Conservation (phyloP, 1,140 invertebrate species). For the Anagrus nilaparvatae region DNA sequence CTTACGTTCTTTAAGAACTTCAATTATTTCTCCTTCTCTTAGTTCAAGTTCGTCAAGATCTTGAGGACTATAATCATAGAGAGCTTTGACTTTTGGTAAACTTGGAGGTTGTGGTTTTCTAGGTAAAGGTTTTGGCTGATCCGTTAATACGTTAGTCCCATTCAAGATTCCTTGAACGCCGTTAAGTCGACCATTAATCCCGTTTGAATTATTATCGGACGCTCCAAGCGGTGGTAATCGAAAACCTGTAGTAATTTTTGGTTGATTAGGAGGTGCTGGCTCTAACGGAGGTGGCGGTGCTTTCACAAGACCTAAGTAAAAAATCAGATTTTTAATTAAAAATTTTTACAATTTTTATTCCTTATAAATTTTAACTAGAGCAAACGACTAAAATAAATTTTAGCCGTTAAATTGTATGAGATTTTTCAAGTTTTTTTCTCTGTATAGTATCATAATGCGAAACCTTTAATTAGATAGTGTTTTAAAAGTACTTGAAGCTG, state of each 20-base stretch:
- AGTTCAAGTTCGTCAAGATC: conserved; percentile 60
- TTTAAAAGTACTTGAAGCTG: too few relatives aligned
- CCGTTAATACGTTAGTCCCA: conserved; percentile 11
- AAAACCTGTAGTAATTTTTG: conserved; percentile 30
- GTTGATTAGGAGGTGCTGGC: conserved; percentile 44
- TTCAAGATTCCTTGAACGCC: conserved; percentile 4
- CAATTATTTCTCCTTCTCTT: conserved; percentile 52
- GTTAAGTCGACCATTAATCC: conserved; percentile 4
- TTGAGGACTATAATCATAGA: conserved; percentile 58
- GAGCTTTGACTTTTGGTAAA: conserved; percentile 48
- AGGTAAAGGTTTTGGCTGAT: conserved; percentile 29
- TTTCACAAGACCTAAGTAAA: conserved; percentile 29
- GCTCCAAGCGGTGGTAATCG: conserved; percentile 19
- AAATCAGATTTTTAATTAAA: too few relatives aligned
- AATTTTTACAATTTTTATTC: too few relatives aligned
- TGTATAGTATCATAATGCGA: too few relatives aligned
- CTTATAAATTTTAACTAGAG: too few relatives aligned
- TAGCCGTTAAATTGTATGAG: too few relatives aligned
- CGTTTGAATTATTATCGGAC: neutral
- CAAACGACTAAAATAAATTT: too few relatives aligned
- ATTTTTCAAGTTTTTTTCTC: too few relatives aligned
- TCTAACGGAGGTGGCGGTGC: conserved; percentile 44
- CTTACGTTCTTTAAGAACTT: conserved; percentile 57
- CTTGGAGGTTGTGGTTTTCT: conserved; percentile 27
- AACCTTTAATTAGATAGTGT: too few relatives aligned